A percentile compares a stretch with the other conserved stretches of the same genome.
Conservation (phyloP, 2,797 vertebrate species). For the Accipiter superciliosus region DNA sequence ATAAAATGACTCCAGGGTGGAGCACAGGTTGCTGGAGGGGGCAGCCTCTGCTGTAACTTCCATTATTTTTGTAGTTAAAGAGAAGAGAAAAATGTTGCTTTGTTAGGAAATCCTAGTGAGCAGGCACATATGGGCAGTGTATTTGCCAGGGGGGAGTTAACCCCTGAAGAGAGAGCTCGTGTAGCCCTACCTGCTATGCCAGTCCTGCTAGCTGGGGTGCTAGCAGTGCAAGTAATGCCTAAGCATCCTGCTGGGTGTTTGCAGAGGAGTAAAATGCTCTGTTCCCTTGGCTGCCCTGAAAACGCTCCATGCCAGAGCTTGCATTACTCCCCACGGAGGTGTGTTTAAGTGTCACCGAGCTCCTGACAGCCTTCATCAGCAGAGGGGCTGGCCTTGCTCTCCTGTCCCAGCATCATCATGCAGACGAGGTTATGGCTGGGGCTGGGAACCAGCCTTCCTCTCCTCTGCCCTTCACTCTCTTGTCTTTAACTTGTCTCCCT, state of each 20-base stretch:
- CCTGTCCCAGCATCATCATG: not conserved
- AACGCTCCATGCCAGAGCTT: not conserved
- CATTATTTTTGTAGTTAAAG: not conserved
- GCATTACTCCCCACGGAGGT: not conserved
- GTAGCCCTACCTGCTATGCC: not conserved
- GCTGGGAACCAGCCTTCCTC: not conserved
- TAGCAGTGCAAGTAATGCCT: not conserved
- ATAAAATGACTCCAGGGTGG: slow-evolving; percentile 12
- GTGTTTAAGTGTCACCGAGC: accelerated
- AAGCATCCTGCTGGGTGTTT: not conserved
- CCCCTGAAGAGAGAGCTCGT: not conserved
- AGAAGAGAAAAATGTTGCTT: not conserved
- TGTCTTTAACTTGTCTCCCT: not conserved
- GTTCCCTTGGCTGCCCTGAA: not conserved
- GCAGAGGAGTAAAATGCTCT: not conserved
- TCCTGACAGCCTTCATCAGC: not conserved
- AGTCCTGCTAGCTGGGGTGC: not conserved
- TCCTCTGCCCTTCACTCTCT: not conserved
- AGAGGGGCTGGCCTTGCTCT: not conserved
- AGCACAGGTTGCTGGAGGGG: not conserved
- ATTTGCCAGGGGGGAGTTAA: not conserved
- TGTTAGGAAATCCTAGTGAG: not conserved
- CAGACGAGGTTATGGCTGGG: accelerated
- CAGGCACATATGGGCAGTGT: not conserved
- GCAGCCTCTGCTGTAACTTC: not conserved